Conservation (phyloP, 2,888 invertebrate genomes). For the Pollenia angustigena region DNA sequence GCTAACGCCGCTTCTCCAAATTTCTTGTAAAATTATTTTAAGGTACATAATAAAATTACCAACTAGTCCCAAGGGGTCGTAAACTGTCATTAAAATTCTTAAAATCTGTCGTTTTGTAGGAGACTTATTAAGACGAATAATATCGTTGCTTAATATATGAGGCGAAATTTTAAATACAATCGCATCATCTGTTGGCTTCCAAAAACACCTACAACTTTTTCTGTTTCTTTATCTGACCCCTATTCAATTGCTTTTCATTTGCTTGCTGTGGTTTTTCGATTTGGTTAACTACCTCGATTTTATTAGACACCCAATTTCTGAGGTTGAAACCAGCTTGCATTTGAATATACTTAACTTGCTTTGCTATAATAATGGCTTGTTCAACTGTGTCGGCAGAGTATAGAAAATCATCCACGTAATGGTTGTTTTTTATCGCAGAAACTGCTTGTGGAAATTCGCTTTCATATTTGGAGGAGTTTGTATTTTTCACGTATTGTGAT, state of each 20-base stretch:
- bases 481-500: slow-evolving; percentile 59
- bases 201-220: slow-evolving; percentile 65
- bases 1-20: slow-evolving; percentile 58
- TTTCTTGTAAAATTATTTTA: slow-evolving; percentile 66
- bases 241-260: slow-evolving; percentile 19
- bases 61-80: slow-evolving; percentile 65
- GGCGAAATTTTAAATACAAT: slow-evolving; percentile 55
- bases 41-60: slow-evolving; percentile 69
- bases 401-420: slow-evolving; percentile 78
- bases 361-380: slow-evolving; percentile 68
- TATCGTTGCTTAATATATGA: slow-evolving; percentile 34
- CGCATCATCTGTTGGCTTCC: slow-evolving; percentile 51
- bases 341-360: slow-evolving; percentile 66
- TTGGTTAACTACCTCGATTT: slow-evolving; percentile 32
- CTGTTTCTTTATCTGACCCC: slow-evolving; percentile 36
- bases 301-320: slow-evolving; percentile 76
- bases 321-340: slow-evolving; percentile 67
- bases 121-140: slow-evolving; percentile 39
- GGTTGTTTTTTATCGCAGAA: slow-evolving; percentile 37
- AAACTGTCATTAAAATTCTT: slow-evolving; percentile 60
- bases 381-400: slow-evolving; percentile 75
- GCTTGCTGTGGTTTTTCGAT: slow-evolving; percentile 1
- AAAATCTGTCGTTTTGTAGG: slow-evolving; percentile 70
- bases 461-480: slow-evolving; percentile 49
- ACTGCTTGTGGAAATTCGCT: slow-evolving; percentile 36